Evolutionary conservation across 2,888 invertebrate species (phyloP).

Genomic region (Zygaena filipendulae): DNA sequence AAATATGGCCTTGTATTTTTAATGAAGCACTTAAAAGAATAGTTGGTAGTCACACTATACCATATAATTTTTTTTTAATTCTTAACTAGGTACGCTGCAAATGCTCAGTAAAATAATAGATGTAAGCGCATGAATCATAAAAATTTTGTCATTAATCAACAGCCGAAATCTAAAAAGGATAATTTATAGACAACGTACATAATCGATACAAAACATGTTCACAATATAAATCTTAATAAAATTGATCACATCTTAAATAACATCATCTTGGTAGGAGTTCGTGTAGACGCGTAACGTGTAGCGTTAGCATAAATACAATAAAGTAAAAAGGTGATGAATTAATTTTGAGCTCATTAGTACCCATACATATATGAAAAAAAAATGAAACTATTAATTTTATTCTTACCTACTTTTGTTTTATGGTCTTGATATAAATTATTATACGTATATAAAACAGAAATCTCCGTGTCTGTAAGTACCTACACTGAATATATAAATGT

Average conservation of each 20-base stretch:
- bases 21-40: constrained; percentile 6
- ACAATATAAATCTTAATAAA: constrained; percentile 63
- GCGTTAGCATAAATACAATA: constrained; percentile 32
- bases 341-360: no score
- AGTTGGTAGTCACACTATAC: not conserved
- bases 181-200: constrained; percentile 45
- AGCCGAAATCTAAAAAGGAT: constrained; percentile 27
- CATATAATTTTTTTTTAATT: constrained; percentile 1
- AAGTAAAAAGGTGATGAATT: no score
- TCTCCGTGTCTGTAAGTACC: no score
- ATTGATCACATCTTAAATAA: constrained; percentile 61
- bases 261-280: constrained; percentile 42
- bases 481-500: no score
- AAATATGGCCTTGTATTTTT: no score
- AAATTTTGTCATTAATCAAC: constrained; percentile 30
- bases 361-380: no score
- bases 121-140: constrained; percentile 19
- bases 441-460: no score
- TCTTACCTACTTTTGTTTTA: no score
- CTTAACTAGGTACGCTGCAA: constrained; percentile 2
- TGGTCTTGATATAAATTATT: no score
- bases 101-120: constrained; percentile 5
- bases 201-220: constrained; percentile 43
- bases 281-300: constrained; percentile 28
- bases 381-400: no score